Evolutionary conservation across 1,140 invertebrate genomes (phyloP).

Genomic region (Drosophila orosa): DNA sequence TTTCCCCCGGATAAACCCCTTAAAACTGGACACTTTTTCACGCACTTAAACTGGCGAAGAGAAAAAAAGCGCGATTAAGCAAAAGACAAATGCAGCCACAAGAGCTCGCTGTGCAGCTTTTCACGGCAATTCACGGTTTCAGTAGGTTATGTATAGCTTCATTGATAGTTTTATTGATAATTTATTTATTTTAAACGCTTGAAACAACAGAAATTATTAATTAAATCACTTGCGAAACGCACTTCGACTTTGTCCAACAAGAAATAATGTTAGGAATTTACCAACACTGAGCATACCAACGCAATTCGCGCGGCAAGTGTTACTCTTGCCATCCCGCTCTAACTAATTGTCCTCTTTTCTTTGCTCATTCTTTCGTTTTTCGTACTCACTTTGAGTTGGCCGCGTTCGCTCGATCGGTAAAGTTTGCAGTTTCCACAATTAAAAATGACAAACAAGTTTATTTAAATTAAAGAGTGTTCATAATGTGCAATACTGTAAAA

Average conservation of each 20-base stretch:
- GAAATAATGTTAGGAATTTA: neutral
- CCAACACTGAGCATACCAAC: neutral
- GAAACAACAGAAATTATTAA: neutral
- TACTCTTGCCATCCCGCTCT: neutral
- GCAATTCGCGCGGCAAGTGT: neutral
- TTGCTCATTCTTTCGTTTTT: neutral
- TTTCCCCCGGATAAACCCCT: slow-evolving; percentile 3
- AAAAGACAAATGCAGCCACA: neutral
- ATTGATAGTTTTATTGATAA: too few species aligned
- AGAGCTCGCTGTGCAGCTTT: too few species aligned
- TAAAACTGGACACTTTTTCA: slow-evolving; percentile 15
- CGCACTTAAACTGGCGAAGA: neutral
- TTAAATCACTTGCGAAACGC: neutral
- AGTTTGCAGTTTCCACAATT: neutral
- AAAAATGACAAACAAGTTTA: neutral
- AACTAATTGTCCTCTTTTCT: too few species aligned
- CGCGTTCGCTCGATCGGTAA: neutral
- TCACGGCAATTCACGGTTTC: neutral
- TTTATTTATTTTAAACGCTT: neutral
- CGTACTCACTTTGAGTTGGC: neutral
- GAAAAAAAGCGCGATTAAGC: neutral
- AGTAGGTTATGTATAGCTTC: too few species aligned
- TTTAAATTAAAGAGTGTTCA: neutral
- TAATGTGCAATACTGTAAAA: neutral
- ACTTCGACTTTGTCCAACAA: neutral